phyloP scores from a whole-genome alignment of 2,113 vertebrate genomes.

The Ciconia boyciana region DNA sequence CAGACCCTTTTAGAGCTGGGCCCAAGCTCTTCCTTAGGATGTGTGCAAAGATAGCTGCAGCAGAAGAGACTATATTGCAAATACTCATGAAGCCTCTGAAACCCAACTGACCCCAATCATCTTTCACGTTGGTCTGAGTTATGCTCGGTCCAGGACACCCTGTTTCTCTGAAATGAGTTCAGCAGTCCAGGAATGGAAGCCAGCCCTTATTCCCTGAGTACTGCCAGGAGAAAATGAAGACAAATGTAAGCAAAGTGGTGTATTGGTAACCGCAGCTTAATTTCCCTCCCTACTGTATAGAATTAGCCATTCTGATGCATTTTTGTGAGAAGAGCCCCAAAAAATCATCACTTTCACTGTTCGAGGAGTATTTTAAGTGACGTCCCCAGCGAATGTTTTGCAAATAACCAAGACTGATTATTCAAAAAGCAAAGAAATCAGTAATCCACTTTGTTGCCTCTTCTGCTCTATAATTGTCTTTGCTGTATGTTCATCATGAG shows the following conservation, averaged over 20 bases:
- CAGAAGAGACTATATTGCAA: not conserved
- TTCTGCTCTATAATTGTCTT: not conserved
- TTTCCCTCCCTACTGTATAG: not conserved
- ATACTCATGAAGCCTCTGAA: not conserved
- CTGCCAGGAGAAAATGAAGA: not conserved
- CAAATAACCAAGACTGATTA: not conserved
- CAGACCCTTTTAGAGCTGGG: not conserved
- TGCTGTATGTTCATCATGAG: not conserved
- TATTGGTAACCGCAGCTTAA: not conserved
- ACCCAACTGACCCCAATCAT: fast-evolving
- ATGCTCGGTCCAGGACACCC: not conserved
- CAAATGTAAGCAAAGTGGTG: not conserved
- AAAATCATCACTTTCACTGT: not conserved
- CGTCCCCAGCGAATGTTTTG: not conserved
- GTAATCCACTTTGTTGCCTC: not conserved
- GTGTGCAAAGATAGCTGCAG: fast-evolving
- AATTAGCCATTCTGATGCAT: not conserved
- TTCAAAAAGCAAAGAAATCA: not conserved
- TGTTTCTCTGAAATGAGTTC: not conserved
- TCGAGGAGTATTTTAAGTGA: not conserved
- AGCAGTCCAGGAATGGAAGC: not conserved
- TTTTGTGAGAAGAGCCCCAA: not conserved
- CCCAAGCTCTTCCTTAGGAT: not conserved
- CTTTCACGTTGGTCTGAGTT: not conserved
- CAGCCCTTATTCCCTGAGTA: not conserved